Evolutionary conservation across 2,797 vertebrate species (phyloP).

Genomic region (Anabacerthia variegaticeps): DNA sequence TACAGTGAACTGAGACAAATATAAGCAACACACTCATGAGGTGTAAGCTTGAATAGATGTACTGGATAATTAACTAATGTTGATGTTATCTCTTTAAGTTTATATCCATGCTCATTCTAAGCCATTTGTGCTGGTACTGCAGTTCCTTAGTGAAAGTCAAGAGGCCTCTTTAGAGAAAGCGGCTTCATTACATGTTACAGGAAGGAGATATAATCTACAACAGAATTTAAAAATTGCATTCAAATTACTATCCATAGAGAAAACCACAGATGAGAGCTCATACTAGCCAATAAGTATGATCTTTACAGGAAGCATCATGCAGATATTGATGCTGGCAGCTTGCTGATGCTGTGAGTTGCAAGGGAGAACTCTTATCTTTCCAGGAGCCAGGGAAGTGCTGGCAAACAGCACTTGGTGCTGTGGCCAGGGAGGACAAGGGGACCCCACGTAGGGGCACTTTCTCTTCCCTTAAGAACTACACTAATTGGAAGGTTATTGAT

Average conservation of each 20-base stretch:
- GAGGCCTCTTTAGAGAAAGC: background rate
- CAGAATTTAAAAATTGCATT: constrained; percentile 23
- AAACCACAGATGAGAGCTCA: background rate
- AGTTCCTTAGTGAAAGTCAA: constrained; percentile 33
- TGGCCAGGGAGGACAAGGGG: background rate
- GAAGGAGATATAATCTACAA: constrained; percentile 3
- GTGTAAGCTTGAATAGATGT: background rate
- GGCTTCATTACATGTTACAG: background rate
- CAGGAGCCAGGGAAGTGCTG: background rate
- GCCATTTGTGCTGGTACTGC: background rate
- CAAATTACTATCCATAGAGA: background rate
- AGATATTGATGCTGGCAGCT: background rate
- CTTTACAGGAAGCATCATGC: background rate
- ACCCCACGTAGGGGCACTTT: background rate
- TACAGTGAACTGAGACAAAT: background rate
- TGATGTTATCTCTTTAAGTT: background rate
- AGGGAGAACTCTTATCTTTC: background rate
- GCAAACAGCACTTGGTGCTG: background rate
- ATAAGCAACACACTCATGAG: background rate
- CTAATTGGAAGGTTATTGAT: constrained; percentile 41
- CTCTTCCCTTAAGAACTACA: constrained; percentile 12
- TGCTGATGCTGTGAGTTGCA: background rate
- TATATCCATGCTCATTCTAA: background rate
- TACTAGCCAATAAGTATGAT: background rate
- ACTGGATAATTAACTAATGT: background rate